Conservation (phyloP, 2,797 vertebrate species). For the Cichlasoma orientale region DNA sequence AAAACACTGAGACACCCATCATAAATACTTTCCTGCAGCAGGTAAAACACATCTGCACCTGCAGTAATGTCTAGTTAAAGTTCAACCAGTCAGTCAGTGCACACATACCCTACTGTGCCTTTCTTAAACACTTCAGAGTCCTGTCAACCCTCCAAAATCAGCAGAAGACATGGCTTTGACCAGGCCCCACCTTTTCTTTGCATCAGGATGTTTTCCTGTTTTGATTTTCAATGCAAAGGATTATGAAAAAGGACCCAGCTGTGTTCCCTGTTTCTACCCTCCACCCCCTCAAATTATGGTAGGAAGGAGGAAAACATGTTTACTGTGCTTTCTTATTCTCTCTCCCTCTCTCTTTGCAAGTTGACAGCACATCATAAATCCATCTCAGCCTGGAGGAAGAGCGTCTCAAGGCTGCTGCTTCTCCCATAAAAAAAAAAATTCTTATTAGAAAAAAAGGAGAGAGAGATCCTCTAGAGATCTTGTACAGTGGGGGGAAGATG, state of each 20-base stretch:
- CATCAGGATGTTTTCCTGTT: conserved; percentile 26
- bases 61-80: neutral
- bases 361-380: conserved; percentile 72
- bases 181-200: conserved; percentile 1
- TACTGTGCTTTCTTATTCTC: conserved; percentile 65
- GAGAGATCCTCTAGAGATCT: conserved; percentile 16
- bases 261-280: conserved; percentile 25
- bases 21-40: neutral
- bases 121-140: neutral
- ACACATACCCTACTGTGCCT: neutral
- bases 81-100: neutral
- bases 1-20: neutral
- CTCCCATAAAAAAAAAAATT: conserved; percentile 41
- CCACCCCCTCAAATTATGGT: conserved; percentile 57
- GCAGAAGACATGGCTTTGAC: neutral
- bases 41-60: neutral
- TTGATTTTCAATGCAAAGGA: conserved; percentile 46
- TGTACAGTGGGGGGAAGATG: neutral
- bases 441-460: conserved; percentile 41
- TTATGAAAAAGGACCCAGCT: conserved; percentile 54
- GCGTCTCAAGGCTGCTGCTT: conserved; percentile 62
- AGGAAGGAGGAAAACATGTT: conserved; percentile 69
- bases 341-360: conserved; percentile 35
- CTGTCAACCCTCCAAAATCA: neutral
- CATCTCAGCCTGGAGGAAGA: conserved; percentile 71